These are phyloP conservation scores for Brachylomia viminalis DNA, from an alignment of 2,888 invertebrate genomes.

Conservation along the genomic window DNA sequence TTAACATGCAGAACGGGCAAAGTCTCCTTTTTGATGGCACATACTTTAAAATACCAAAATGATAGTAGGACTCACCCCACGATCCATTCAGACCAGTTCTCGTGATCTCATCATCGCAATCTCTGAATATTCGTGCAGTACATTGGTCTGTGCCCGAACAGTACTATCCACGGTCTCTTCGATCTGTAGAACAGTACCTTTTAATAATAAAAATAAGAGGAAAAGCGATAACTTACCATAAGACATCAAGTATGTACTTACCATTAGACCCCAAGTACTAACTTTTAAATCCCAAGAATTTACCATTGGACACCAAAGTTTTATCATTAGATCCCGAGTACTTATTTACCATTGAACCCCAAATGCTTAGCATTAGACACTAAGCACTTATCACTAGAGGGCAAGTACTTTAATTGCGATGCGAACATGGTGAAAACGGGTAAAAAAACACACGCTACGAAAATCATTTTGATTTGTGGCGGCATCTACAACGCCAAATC, in stretches of 20 bases:
- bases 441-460: too few relatives aligned
- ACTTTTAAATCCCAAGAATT: too few relatives aligned
- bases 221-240: neutral
- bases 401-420: neutral
- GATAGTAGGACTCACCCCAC: neutral
- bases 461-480: too few relatives aligned
- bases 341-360: too few relatives aligned
- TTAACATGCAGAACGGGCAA: neutral
- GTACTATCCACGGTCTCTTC: constrained; percentile 66
- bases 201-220: neutral
- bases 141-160: constrained; percentile 83
- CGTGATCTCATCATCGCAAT: neutral
- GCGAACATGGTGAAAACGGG: neutral
- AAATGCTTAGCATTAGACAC: too few relatives aligned
- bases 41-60: neutral
- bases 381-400: neutral
- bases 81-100: neutral
- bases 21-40: neutral
- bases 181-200: neutral
- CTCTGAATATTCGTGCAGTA: neutral
- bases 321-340: too few relatives aligned
- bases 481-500: too few relatives aligned
- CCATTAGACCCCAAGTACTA: too few relatives aligned
- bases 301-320: neutral
- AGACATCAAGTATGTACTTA: neutral